Percentiles rank a stretch among this genome's conserved stretches.
Evolutionary conservation across 2,113 vertebrate genomes (phyloP).

Genomic region (Petroica traversi): DNA sequence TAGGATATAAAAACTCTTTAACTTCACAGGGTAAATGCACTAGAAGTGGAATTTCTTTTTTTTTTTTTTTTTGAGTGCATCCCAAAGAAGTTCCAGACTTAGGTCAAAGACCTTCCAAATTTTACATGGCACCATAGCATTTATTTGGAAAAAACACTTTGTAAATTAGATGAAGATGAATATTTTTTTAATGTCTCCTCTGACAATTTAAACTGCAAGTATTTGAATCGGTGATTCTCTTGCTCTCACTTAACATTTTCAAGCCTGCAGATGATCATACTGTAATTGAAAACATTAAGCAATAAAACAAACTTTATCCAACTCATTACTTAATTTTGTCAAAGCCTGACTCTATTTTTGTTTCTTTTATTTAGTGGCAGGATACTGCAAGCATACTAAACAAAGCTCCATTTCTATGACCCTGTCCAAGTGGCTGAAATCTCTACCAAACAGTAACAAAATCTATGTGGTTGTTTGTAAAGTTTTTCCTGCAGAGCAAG

Average conservation of each 20-base stretch:
- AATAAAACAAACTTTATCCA: not conserved
- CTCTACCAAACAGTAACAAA: not conserved
- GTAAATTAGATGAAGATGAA: not conserved
- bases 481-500: not conserved
- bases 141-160: not conserved
- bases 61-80: not conserved
- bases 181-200: not conserved
- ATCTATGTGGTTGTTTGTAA: not conserved
- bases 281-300: not conserved
- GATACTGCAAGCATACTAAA: not conserved
- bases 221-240: not conserved
- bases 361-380: not conserved
- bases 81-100: not conserved
- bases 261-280: not conserved
- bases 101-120: not conserved
- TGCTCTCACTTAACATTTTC: not conserved
- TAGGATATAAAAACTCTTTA: not conserved
- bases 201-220: not conserved
- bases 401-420: not conserved
- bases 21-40: rapidly evolving
- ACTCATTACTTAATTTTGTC: not conserved
- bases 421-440: not conserved
- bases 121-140: not conserved
- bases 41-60: not conserved
- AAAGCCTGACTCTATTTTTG: not conserved